Evolutionary conservation across 2,797 vertebrate genomes (phyloP).

Genomic region (Siniperca undulata): DNA sequence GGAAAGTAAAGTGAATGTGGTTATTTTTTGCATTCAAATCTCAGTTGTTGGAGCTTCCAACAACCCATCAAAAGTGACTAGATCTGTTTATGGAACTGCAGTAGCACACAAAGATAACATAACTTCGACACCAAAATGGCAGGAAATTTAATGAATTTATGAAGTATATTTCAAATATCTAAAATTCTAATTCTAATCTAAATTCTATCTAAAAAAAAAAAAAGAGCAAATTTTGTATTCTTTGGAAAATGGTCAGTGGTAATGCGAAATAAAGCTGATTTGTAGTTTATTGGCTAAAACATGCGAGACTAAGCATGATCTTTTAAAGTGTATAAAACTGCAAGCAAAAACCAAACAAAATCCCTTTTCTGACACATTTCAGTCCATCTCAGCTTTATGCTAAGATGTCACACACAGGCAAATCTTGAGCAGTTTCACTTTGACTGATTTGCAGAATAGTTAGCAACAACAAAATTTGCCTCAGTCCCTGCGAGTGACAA

Average conservation of each 20-base stretch:
- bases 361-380: not conserved
- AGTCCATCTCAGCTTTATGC: not conserved
- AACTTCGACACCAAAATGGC: not conserved
- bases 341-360: not conserved
- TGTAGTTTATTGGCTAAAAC: not conserved
- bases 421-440: not conserved
- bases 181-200: not conserved
- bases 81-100: not conserved
- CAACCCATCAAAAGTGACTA: not conserved
- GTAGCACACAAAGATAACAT: not conserved
- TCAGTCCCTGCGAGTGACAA: not conserved
- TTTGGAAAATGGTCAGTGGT: not conserved
- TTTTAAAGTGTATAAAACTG: not conserved
- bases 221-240: no score
- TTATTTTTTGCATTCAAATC: not conserved
- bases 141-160: not conserved
- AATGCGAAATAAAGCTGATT: not conserved
- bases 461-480: not conserved
- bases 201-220: no score
- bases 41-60: no score
- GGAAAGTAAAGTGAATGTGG: not conserved
- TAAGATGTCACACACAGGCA: not conserved
- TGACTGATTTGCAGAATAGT: slow-evolving; percentile 6
- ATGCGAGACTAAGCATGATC: not conserved
- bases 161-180: not conserved